Base-by-base conservation (phyloP, 2,888 invertebrate species). In the Brachypterus glaber region DNA sequence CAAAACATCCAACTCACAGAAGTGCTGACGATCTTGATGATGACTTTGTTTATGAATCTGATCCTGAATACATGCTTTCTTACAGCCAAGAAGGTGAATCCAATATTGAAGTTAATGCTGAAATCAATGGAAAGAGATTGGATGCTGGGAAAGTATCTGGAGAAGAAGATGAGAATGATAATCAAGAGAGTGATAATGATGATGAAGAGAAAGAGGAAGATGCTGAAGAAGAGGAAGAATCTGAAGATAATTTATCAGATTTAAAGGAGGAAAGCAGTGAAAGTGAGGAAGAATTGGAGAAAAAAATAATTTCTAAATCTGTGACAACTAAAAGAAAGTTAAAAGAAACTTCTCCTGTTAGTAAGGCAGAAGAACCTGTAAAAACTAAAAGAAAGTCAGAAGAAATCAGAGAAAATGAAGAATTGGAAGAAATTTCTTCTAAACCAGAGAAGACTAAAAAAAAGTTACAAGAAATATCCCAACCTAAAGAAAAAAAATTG, bases 11-110 rank as follows among this genome's bases (percentile, higher is more conserved):
- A 2, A 77, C 74, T 47, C 87, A 90, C 59, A 70, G 76, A 64
- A 82, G 73, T 42, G 91, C 89, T 0, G 92, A 92, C 68, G 90
- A 88, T 61, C 71, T 92, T 39, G 89, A 90, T 51, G 89, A 89
- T 63, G 82, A 82, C 59, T 82, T 83, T 54, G 73, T 74, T 25
- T 60, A 76, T 43, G 77, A 78, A 35, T 67, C 71, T 12, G 75
- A 74, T 39, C 50, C 58, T 2, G 42, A 44, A 35, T 59, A 59
- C 37, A 59, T 53, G 38, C 50, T 66, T 21, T 55, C 60, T 25
- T 63, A 64, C 45, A 57, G 64, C 47, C 49, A 57, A 33, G 52
- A 58, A 46, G 61, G 60, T 13, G 49, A 57, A 48, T 47, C 58
- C 35, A 57, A 60, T 46, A 60, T 67, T 27, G 60, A 58, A 39